phyloP scores from a whole-genome alignment of 2,113 vertebrate species.

The Chloropsis cyanopogon region DNA sequence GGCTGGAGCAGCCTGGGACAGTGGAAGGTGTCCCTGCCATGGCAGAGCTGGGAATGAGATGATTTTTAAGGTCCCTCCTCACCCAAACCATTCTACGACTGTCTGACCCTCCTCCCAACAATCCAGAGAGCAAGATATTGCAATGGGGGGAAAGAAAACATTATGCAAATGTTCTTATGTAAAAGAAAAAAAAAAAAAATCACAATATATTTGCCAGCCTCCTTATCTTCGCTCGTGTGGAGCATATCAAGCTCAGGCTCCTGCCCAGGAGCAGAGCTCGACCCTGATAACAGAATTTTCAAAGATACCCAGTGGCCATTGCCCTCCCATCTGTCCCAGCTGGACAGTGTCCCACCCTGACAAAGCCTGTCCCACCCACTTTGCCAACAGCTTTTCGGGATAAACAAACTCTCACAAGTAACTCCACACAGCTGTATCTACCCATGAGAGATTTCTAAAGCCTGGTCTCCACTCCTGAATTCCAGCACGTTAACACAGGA shows the following conservation, averaged over 20 bases:
- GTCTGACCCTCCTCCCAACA: not conserved
- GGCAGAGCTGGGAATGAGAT: not conserved
- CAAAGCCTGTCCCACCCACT: slow-evolving; percentile 25
- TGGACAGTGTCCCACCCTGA: slow-evolving; percentile 26
- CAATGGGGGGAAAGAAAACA: not conserved
- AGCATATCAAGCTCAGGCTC: not conserved
- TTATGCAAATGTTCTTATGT: not conserved
- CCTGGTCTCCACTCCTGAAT: not conserved
- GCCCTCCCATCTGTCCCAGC: slow-evolving; percentile 38
- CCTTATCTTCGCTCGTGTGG: not conserved
- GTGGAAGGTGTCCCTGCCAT: not conserved
- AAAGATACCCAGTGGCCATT: not conserved
- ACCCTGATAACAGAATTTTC: slow-evolving; percentile 27
- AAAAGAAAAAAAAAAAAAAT: not conserved
- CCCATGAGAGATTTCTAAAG: not conserved
- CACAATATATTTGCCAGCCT: not conserved
- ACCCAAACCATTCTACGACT: not conserved
- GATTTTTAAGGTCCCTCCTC: not conserved
- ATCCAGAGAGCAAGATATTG: not conserved
- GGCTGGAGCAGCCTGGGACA: not conserved
- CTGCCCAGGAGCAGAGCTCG: not conserved
- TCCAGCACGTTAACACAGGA: not conserved
- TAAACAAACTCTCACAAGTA: not conserved
- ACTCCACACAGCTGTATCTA: not conserved
- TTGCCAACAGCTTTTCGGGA: not conserved